phyloP scores from a whole-genome alignment of 2,888 invertebrate genomes.

The Autographa pulchrina region DNA sequence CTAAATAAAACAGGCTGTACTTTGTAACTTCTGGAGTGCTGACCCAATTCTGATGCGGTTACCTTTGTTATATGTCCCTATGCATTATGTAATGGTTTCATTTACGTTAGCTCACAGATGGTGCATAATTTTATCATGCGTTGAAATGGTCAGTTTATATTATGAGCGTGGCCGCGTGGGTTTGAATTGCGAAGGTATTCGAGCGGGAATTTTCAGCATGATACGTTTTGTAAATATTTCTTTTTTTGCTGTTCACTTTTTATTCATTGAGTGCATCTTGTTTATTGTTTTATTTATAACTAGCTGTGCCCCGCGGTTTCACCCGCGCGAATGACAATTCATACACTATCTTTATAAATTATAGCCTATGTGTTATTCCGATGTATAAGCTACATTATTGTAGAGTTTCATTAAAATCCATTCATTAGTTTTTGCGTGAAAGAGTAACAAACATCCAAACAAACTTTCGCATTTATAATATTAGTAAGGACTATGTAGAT shows the following conservation, averaged over 20 bases:
- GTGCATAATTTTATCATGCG: constrained; percentile 40
- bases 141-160: not conserved
- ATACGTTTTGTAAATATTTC: not conserved
- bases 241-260: not conserved
- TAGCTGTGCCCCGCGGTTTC: no score
- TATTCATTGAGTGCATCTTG: not conserved
- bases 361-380: no score
- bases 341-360: no score
- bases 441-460: no score
- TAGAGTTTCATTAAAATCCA: no score
- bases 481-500: no score
- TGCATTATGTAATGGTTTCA: constrained; percentile 14
- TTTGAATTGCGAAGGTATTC: not conserved
- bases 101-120: constrained; percentile 29
- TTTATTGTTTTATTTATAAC: not conserved
- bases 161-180: not conserved
- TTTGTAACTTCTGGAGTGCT: constrained; percentile 28
- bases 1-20: constrained; percentile 8
- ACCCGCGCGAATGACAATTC: no score
- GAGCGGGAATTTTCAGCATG: not conserved
- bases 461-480: no score
- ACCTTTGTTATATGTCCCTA: constrained; percentile 28
- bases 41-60: constrained; percentile 50
- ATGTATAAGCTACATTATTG: no score
- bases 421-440: no score